Percentiles rank a stretch among this genome's conserved stretches.
Conservation (phyloP, 1,140 invertebrate species). For the silkworm (Bombyx mori) region DNA sequence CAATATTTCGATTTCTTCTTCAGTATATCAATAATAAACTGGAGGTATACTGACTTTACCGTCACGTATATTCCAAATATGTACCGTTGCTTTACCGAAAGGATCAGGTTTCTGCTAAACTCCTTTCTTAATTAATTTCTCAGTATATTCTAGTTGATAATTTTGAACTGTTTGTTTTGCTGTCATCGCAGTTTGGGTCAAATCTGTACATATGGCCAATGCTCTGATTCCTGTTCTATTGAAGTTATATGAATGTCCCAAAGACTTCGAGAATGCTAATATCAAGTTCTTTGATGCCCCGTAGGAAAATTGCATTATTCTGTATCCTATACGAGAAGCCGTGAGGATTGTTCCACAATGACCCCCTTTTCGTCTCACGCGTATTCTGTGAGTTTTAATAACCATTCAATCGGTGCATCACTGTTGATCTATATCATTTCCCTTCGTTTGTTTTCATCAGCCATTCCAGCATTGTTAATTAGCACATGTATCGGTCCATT, state of each 20-base stretch:
- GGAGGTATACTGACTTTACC: constrained; percentile 13
- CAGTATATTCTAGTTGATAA: constrained; percentile 19
- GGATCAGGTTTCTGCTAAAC: constrained; percentile 31
- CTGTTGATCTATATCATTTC: constrained; percentile 47
- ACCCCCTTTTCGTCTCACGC: constrained; percentile 75
- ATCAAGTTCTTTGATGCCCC: constrained; percentile 78
- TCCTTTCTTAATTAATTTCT: constrained; percentile 16
- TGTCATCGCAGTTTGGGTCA: constrained; percentile 59
- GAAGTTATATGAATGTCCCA: constrained; percentile 69
- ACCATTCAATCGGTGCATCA: constrained; percentile 41
- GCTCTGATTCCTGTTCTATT: constrained; percentile 71
- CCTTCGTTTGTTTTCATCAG: constrained; percentile 66
- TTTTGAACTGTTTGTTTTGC: constrained; percentile 32
- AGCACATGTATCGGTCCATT: constrained; percentile 73
- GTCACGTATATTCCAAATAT: constrained; percentile 40
- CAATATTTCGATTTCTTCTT: too few species aligned
- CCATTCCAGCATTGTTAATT: constrained; percentile 75
- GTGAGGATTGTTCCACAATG: constrained; percentile 76
- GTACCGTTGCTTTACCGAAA: constrained; percentile 34
- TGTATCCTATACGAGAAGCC: constrained; percentile 74
- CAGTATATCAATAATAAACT: too few species aligned
- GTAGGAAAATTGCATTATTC: constrained; percentile 75
- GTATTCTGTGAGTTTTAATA: constrained; percentile 44
- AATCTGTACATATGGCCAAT: constrained; percentile 69
- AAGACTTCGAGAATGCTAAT: constrained; percentile 68